Evolutionary conservation across 2,888 invertebrate genomes (phyloP).

Genomic region (Campopleginae sp.): DNA sequence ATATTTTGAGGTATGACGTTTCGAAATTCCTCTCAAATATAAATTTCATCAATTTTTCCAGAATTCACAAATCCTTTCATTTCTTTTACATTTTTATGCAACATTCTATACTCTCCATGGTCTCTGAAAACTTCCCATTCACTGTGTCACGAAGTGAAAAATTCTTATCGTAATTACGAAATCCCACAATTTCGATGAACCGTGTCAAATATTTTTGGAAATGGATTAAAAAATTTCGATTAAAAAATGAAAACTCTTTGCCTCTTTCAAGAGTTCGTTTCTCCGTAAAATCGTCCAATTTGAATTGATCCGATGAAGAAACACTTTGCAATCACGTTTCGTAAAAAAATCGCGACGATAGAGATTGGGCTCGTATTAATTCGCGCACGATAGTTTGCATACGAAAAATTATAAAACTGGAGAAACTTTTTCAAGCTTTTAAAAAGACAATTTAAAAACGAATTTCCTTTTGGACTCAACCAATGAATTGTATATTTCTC

Average conservation of each 20-base stretch:
- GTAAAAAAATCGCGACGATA: too few relatives aligned
- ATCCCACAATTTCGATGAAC: neutral
- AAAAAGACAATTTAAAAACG: neutral
- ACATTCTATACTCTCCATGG: neutral
- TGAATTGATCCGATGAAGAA: too few relatives aligned
- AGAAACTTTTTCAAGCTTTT: too few relatives aligned
- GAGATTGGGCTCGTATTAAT: too few relatives aligned
- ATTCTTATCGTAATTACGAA: neutral
- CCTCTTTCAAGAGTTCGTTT: too few relatives aligned
- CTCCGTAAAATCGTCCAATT: too few relatives aligned
- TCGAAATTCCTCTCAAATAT: neutral
- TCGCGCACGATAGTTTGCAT: too few relatives aligned
- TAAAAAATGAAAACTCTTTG: too few relatives aligned
- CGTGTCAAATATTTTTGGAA: neutral
- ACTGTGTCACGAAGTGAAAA: neutral
- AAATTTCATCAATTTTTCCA: neutral
- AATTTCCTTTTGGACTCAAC: neutral
- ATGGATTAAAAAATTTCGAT: too few relatives aligned
- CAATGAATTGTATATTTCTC: neutral
- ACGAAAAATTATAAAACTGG: too few relatives aligned
- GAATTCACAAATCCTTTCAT: neutral
- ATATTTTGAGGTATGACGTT: constrained; percentile 87
- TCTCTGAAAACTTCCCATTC: neutral
- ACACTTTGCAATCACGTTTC: too few relatives aligned
- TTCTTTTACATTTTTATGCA: neutral